phyloP scores from a whole-genome alignment of 2,797 vertebrate species.

The Pseudochirops cupreus region DNA sequence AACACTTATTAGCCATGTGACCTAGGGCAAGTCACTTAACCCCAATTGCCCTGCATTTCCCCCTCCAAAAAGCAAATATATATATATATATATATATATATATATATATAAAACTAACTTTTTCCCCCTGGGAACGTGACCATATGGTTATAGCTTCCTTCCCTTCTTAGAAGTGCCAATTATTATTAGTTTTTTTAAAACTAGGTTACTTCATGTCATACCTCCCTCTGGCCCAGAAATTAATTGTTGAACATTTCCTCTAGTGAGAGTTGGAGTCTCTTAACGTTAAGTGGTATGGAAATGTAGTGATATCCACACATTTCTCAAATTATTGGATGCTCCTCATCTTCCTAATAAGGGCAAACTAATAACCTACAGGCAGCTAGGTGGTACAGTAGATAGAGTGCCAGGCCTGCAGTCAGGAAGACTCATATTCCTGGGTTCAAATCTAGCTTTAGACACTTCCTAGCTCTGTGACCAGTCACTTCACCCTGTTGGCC shows the following conservation, averaged over 20 bases:
- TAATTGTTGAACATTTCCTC: conserved; percentile 9
- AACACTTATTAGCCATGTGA: no score
- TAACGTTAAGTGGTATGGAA: conserved; percentile 9
- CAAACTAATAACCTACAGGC: neutral
- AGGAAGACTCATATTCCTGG: neutral
- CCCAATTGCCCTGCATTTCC: no score
- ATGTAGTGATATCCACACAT: conserved; percentile 24
- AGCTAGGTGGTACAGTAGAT: neutral
- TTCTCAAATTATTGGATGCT: conserved; percentile 30
- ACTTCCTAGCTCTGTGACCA: neutral
- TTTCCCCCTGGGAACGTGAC: conserved; percentile 16
- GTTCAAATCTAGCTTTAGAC: neutral
- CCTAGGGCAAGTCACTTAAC: no score
- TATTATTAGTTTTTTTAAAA: conserved; percentile 18
- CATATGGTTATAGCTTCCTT: neutral
- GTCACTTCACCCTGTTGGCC: neutral
- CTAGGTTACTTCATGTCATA: conserved; percentile 40
- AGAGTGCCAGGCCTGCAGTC: neutral
- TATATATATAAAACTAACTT: neutral
- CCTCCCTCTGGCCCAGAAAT: conserved; percentile 40
- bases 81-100: no score
- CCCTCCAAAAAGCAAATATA: no score
- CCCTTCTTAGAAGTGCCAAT: conserved; percentile 50
- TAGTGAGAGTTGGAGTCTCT: neutral
- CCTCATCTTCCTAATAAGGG: conserved; percentile 24